Evolutionary conservation across 2,113 vertebrate species (phyloP), one percentile per base, ranked within the genome.

Genomic region (Apeltes quadracus): DNA sequence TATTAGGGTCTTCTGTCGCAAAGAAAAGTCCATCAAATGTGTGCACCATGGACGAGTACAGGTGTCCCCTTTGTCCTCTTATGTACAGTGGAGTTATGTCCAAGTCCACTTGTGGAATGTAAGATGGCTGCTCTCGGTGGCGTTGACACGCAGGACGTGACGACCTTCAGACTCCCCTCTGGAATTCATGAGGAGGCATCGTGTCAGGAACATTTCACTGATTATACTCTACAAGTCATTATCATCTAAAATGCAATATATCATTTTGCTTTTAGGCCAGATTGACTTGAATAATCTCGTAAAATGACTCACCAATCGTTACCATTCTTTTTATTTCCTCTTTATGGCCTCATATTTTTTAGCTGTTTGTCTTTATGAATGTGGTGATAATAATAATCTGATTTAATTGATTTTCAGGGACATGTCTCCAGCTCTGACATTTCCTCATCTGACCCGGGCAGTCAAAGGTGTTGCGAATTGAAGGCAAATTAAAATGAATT

Each of bases 171-270:
- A 57, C 38, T 41, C 25, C 20, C 29, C 13, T 13, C 27, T 59
- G 48, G 39, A 62, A 72, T 15, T 65, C n/a, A 27, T 3, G 3
- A 50, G 57, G 61, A 55, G 55, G 70, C 64, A 32, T 64, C 72
- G 57, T 29, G 34, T 11, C 41, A 55, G 13, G 55, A 59, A 27
- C 70, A 78, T 69, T 69, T 61, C 32, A 82, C 62, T 64, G n/a
- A 61, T 75, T 69, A 57, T n/a, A 50, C 16, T 51, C 14, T 7
- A 4, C 61, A 14, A 72, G 56, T 61, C 22, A 2, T 32, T 53
- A 65, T 80, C 51, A 53, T 54, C 11, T 32, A 72, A 76, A 48
- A 18, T 76, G 69, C 57, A 18, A 63, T 76, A 67, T 65, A 70
- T 71, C 3, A 57, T 54, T 11, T 50, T 38, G 39, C 61, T 68